Evolutionary conservation across 1,140 invertebrate genomes (phyloP).

Genomic region (Pseudomyrmex sp.): DNA sequence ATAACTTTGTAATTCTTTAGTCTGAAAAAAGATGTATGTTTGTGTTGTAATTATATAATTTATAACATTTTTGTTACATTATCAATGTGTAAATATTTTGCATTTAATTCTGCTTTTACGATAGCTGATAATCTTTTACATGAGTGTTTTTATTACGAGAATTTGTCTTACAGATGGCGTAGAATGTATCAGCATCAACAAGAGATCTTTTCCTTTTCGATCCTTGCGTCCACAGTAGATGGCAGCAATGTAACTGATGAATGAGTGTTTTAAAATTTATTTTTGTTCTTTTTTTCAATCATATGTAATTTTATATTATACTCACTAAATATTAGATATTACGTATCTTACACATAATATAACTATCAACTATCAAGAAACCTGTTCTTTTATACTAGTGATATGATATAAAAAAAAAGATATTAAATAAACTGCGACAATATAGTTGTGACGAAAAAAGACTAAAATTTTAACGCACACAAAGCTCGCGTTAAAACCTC

Average conservation of each 20-base stretch:
- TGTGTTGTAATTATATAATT: too few relatives aligned
- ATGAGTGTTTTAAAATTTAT: constrained; percentile 8
- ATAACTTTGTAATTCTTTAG: too few relatives aligned
- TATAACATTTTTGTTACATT: too few relatives aligned
- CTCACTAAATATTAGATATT: too few relatives aligned
- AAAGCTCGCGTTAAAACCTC: too few relatives aligned
- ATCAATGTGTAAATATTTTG: neutral
- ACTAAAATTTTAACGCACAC: neutral
- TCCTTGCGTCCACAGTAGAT: neutral
- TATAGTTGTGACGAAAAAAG: neutral
- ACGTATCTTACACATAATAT: too few relatives aligned
- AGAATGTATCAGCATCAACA: neutral
- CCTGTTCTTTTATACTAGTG: too few relatives aligned
- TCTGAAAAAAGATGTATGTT: too few relatives aligned
- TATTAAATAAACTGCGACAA: too few relatives aligned
- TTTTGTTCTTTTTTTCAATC: neutral
- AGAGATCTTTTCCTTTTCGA: neutral
- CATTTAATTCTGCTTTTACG: neutral
- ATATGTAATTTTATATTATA: neutral
- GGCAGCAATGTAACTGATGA: neutral
- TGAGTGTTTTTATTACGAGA: neutral
- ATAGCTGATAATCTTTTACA: constrained; percentile 17
- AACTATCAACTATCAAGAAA: too few relatives aligned
- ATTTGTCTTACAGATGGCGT: constrained; percentile 6
- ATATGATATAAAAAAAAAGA: too few relatives aligned